Conservation (phyloP, 2,888 invertebrate genomes). For the Automeris io region DNA sequence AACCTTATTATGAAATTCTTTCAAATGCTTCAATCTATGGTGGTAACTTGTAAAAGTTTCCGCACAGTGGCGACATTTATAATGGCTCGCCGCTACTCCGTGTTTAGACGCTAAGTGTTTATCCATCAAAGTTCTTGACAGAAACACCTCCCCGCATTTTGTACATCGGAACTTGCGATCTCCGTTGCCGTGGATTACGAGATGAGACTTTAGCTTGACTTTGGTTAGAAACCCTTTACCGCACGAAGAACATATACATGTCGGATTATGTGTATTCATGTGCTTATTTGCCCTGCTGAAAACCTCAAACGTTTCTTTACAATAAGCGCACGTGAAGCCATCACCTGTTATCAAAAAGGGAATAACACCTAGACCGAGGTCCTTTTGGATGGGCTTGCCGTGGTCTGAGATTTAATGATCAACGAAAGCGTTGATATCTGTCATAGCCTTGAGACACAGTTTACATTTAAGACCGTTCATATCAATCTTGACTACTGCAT, state of each 20-base stretch:
- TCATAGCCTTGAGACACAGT: constrained; percentile 35
- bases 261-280: constrained; percentile 57
- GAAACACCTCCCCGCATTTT: constrained; percentile 44
- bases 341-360: constrained; percentile 43
- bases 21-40: constrained; percentile 44
- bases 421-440: constrained; percentile 36
- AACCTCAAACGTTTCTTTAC: constrained; percentile 42
- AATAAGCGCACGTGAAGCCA: constrained; percentile 42
- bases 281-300: constrained; percentile 57
- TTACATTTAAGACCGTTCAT: constrained; percentile 47
- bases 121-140: constrained; percentile 33
- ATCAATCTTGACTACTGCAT: constrained; percentile 54
- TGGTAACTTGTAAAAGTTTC: constrained; percentile 51
- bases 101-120: constrained; percentile 42
- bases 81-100: constrained; percentile 25
- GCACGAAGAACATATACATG: constrained; percentile 57
- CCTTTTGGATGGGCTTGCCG: constrained; percentile 36
- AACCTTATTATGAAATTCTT: constrained; percentile 39
- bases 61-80: constrained; percentile 38
- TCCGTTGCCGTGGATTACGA: constrained; percentile 36
- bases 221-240: constrained; percentile 53
- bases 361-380: constrained; percentile 45
- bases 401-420: constrained; percentile 47
- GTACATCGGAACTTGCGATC: constrained; percentile 36
- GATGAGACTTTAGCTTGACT: constrained; percentile 48